phyloP scores from a whole-genome alignment of 2,888 invertebrate genomes.

The Folsomia candida region DNA sequence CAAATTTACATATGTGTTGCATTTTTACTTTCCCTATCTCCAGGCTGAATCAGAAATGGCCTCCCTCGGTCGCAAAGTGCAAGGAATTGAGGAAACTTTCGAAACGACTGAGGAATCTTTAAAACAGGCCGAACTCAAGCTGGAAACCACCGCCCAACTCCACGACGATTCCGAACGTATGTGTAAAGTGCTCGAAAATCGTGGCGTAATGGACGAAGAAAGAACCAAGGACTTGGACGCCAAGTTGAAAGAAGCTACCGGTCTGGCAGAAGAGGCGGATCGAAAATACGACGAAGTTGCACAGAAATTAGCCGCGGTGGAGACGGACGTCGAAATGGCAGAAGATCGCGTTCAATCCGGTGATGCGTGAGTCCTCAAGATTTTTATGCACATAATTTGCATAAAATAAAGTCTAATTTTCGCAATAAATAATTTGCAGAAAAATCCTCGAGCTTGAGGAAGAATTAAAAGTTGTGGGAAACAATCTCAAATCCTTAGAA shows the following conservation, averaged over 20 bases:
- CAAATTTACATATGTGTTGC: no score
- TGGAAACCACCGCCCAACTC: conserved; percentile 62
- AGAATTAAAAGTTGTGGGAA: conserved; percentile 64
- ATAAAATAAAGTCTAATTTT: neutral
- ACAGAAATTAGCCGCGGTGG: conserved; percentile 63
- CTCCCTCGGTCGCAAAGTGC: conserved; percentile 60
- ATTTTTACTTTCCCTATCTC: neutral
- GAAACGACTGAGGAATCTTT: conserved; percentile 62
- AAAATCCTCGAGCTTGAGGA: conserved; percentile 65
- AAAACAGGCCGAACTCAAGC: conserved; percentile 59
- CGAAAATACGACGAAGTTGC: conserved; percentile 63
- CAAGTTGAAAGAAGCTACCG: conserved; percentile 62
- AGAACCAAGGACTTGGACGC: conserved; percentile 60
- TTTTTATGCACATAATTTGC: neutral
- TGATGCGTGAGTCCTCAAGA: conserved; percentile 52
- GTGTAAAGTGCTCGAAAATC: conserved; percentile 67
- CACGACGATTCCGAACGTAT: conserved; percentile 66
- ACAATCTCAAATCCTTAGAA: conserved; percentile 65
- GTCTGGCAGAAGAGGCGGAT: conserved; percentile 62
- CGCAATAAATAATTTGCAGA: conserved; percentile 54
- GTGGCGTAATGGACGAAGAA: conserved; percentile 64
- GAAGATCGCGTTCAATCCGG: conserved; percentile 63
- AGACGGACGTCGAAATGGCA: conserved; percentile 62
- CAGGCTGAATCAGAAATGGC: conserved; percentile 62
- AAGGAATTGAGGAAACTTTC: conserved; percentile 63